These are phyloP conservation scores for Acromyrmex echinatior DNA, from an alignment of 1,140 invertebrate genomes.

Conservation along the genomic window DNA sequence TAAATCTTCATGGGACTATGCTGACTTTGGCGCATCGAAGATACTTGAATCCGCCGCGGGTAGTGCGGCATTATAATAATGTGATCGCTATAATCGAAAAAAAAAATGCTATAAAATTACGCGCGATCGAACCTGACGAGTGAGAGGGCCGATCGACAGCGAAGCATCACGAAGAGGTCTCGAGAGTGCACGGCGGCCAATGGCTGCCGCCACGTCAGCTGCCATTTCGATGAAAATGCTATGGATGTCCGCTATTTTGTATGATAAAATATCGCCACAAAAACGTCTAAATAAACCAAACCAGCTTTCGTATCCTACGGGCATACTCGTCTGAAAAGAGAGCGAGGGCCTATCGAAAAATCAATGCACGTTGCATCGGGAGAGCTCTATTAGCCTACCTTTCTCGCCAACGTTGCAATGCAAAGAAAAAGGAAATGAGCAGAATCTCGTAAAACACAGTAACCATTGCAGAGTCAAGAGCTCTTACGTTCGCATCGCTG, in stretches of 20 bases:
- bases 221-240: constrained; percentile 86
- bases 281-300: constrained; percentile 73
- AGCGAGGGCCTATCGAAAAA: constrained; percentile 66
- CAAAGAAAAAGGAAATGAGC: constrained; percentile 8
- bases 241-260: constrained; percentile 84
- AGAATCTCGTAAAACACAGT: constrained; percentile 16
- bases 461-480: constrained; percentile 13
- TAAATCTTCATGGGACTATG: background rate
- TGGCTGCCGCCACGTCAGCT: constrained; percentile 82
- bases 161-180: constrained; percentile 55
- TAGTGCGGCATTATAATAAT: constrained; percentile 79
- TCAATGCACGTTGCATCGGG: constrained; percentile 5
- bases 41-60: constrained; percentile 67
- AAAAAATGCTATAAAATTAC: constrained; percentile 87
- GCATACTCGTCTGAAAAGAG: constrained; percentile 21
- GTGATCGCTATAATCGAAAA: constrained; percentile 85
- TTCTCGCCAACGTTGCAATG: background rate
- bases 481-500: constrained; percentile 3
- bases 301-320: constrained; percentile 71
- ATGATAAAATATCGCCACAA: constrained; percentile 84
- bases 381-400: constrained; percentile 21
- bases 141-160: constrained; percentile 63
- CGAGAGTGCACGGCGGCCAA: constrained; percentile 71
- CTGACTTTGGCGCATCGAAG: background rate
- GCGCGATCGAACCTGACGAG: constrained; percentile 79